Evolutionary conservation across 2,888 invertebrate genomes (phyloP), one percentile per base, ranked within the genome.

Genomic region (Nemotelus pantherinus): DNA sequence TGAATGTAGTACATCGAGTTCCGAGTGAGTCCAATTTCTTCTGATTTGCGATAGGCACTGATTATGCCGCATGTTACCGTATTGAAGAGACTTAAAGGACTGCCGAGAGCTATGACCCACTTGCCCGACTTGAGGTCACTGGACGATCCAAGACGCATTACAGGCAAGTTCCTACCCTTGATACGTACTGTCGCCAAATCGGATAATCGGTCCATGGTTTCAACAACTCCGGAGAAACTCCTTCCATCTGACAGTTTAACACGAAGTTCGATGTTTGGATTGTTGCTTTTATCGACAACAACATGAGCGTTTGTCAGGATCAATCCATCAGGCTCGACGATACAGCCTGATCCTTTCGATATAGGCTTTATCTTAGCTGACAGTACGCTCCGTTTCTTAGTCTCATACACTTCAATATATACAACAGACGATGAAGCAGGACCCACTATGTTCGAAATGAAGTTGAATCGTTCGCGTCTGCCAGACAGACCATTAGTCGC

Each of bases 251-350:
- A 86, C 4, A 93, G 86, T 75, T 89, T 88, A 72, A 95, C 94
- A 81, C 90, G 90, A 1, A 94, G 92, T 78, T 89, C 87, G 2
- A 93, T 90, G 82, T 93, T 90, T 0, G 93, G 93, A 10, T 25
- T 25, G 10, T n/a, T 4, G 1, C 47, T 93, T 83, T 92, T 93
- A 83, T 92, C 93, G 50, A 93, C 92, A 0, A 98, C 96, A n/a
- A 98, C 97, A 87, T 98, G 97, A 76, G 97, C 97, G 87, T 97
- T 98, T 0, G 98, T 98, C 76, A 98, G 84, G 82, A 98, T 96
- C 25, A 97, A 87, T 0, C 98, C 98, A 88, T 96, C 93, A 81
- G 92, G 90, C 78, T 92, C 90, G n/a, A 98, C 93, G 72, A 98
- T 94, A 83, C 98, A 97, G 0, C 98, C 98, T 43, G 97, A 97